Conservation (phyloP, 2,888 invertebrate species). For the Nymphalis urticae region DNA sequence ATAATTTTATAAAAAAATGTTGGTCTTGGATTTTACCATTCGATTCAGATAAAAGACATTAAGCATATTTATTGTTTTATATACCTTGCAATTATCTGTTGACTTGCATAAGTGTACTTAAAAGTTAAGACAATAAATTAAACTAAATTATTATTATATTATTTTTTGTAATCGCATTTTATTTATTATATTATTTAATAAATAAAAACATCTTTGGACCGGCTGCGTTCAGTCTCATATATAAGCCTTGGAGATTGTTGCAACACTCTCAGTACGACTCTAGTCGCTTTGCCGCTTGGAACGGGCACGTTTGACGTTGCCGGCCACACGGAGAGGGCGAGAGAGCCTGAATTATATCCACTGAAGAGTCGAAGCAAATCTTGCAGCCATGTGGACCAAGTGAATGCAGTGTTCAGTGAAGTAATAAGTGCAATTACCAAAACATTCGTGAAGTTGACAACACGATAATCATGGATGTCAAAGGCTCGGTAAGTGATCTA, state of each 20-base stretch:
- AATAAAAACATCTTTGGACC: slow-evolving; percentile 16
- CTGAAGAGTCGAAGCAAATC: slow-evolving; percentile 54
- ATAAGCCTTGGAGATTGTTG: slow-evolving; percentile 77
- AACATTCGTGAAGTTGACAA: slow-evolving; percentile 55
- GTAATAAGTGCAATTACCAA: slow-evolving; percentile 62
- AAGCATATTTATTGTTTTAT: background rate
- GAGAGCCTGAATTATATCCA: slow-evolving; percentile 62
- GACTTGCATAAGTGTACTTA: background rate
- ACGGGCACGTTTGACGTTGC: slow-evolving; percentile 72
- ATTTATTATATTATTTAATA: background rate
- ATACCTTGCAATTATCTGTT: background rate
- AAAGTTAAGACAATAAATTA: background rate
- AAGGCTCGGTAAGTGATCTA: slow-evolving; percentile 68
- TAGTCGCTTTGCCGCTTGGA: slow-evolving; percentile 83
- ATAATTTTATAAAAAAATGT: background rate
- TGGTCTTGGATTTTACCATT: background rate
- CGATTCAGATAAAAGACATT: background rate
- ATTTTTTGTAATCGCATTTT: no score
- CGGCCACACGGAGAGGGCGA: slow-evolving; percentile 81
- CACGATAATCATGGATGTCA: slow-evolving; percentile 71
- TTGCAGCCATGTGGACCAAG: slow-evolving; percentile 73
- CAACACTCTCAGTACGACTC: slow-evolving; percentile 81
- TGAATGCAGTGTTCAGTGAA: slow-evolving; percentile 79
- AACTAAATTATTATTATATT: no score
- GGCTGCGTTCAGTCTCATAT: slow-evolving; percentile 67